Evolutionary conservation across 2,113 vertebrate species (phyloP), one percentile per base, ranked within the genome.

Genomic region (Myxocyprinus asiaticus): DNA sequence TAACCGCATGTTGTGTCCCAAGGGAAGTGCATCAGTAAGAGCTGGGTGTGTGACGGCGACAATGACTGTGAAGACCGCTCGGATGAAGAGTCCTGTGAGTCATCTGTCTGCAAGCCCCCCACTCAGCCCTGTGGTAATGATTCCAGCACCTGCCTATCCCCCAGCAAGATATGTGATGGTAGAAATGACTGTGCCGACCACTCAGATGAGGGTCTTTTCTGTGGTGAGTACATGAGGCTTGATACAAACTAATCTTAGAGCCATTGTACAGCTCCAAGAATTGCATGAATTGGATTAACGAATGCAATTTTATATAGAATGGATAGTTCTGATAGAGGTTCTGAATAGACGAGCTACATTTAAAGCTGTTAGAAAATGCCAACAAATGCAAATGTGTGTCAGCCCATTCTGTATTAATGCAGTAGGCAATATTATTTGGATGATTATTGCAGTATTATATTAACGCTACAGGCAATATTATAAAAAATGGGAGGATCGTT

Each of bases 21-120:
- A 99, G 98, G 98, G 89, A 97, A 97, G 90, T 99, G 98, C 85
- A 96, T 99, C 93, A 99, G 96, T 88, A 98, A 96, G 90, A 96
- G 95, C 68, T 99, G 98, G 98, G 94, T 98, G 5, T 99, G 98
- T 87, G 98, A 99, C 83, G 97, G 98, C 59, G 98, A 99, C 90
- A 94, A 96, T 12, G 98, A 99, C 89, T 99, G 98, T 85, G 98
- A 98, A 88, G 97, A 99, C 92, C 96, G 93, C 59, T 99, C 98
- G 4, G 98, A 99, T 80, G 98, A 99, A 88, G 95, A 97, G 80
- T 93, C 94, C 43, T 99, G 98, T 77, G 94, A 96, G 87, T 93
- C 91, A 14, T 95, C 95, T 74, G 81, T 94, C 85, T 99, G 98
- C 78, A 96, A 95, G 86, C 95, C 95, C n/a, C 98, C 97, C 85